These are phyloP conservation scores for Sebastes kiyomatsui DNA, from an alignment of 2,797 vertebrate genomes.

Conservation along the genomic window DNA sequence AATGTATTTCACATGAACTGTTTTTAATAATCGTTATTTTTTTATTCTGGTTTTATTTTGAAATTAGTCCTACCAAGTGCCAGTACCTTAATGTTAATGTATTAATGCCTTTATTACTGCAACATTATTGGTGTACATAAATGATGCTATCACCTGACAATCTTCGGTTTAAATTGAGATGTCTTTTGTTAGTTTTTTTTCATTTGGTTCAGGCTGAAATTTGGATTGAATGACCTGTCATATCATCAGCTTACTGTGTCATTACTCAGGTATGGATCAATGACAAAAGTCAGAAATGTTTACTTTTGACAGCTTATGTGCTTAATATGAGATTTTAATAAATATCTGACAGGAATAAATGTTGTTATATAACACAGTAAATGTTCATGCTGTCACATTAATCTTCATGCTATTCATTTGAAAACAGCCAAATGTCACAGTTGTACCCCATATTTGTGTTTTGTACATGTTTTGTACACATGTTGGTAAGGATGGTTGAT, in stretches of 20 bases:
- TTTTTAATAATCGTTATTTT: constrained; percentile 1
- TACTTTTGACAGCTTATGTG: constrained; percentile 50
- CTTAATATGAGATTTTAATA: constrained; percentile 31
- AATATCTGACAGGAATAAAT: constrained; percentile 52
- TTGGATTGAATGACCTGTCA: constrained; percentile 9
- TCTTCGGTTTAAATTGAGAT: constrained; percentile 1
- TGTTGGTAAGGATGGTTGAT: neutral
- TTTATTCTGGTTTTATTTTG: constrained; percentile 9
- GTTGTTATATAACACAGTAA: constrained; percentile 19
- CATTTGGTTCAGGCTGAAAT: neutral
- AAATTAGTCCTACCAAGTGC: constrained; percentile 13
- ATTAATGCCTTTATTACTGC: constrained; percentile 64
- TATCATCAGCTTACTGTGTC: constrained; percentile 34
- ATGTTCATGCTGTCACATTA: neutral
- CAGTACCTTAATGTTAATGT: constrained; percentile 9
- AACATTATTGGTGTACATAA: constrained; percentile 34
- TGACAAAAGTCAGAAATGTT: constrained; percentile 59
- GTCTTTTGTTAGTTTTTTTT: neutral
- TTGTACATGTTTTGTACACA: constrained; percentile 24
- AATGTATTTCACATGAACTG: neutral
- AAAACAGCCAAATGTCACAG: neutral
- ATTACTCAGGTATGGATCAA: constrained; percentile 66
- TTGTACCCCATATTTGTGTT: constrained; percentile 5
- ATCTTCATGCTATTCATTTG: neutral
- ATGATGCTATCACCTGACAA: constrained; percentile 10